A percentile compares a stretch with the other conserved stretches of the same genome.
These are phyloP conservation scores for Flexamia atlantica DNA, from an alignment of 2,888 invertebrate species.

Conservation along the genomic window DNA sequence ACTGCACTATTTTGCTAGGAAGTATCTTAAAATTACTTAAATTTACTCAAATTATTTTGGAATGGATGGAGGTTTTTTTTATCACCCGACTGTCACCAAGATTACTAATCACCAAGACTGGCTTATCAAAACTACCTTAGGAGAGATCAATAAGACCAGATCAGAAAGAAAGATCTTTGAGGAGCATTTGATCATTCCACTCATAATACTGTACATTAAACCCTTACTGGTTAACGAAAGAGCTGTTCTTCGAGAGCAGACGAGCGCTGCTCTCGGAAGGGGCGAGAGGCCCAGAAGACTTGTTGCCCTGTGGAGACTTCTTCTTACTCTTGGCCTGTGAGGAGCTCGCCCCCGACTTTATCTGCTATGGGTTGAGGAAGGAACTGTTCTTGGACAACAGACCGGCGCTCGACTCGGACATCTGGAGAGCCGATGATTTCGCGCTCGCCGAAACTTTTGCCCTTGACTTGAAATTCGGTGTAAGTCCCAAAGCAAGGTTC, in stretches of 20 bases:
- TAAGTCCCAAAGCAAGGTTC: constrained; percentile 76
- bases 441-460: constrained; percentile 75
- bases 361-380: constrained; percentile 72
- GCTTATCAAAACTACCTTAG: no score
- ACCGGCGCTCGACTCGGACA: constrained; percentile 77
- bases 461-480: constrained; percentile 76
- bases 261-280: constrained; percentile 63
- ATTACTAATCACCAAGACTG: no score
- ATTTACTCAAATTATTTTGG: no score
- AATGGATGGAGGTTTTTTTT: no score
- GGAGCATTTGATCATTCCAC: neutral
- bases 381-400: constrained; percentile 74
- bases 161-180: no score
- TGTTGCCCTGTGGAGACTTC: constrained; percentile 37
- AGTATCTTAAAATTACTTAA: no score
- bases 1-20: no score
- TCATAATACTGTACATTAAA: neutral
- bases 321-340: constrained; percentile 48
- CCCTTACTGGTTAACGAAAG: constrained; percentile 62
- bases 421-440: constrained; percentile 74
- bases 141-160: no score
- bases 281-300: constrained; percentile 32
- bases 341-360: constrained; percentile 53
- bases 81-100: no score
- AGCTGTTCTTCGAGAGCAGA: constrained; percentile 64